A percentile compares a stretch with the other conserved stretches of the same genome.
Conservation (phyloP, 2,113 vertebrate species). For the Zeus faber region DNA sequence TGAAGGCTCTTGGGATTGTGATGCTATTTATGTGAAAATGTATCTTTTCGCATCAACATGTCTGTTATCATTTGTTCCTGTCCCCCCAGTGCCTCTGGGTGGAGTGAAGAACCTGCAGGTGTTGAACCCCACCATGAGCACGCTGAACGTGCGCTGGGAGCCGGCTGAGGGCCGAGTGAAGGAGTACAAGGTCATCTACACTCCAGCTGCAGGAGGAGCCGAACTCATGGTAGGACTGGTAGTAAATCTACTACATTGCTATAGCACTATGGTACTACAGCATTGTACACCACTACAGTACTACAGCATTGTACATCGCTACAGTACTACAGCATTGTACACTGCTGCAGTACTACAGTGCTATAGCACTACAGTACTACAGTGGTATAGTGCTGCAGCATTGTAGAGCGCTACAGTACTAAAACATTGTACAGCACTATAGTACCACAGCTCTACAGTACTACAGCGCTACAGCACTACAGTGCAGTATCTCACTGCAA, state of each 20-base stretch:
- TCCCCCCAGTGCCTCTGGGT: constrained; percentile 83
- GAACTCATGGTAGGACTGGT: constrained; percentile 85
- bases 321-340: too few relatives aligned
- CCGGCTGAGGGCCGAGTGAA: constrained; percentile 89
- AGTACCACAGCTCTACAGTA: too few relatives aligned
- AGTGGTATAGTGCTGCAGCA: too few relatives aligned
- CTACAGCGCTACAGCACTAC: too few relatives aligned
- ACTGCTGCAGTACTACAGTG: too few relatives aligned
- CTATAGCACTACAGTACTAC: too few relatives aligned
- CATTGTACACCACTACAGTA: not conserved
- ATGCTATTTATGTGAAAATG: not conserved
- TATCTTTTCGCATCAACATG: not conserved
- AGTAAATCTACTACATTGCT: constrained; percentile 15
- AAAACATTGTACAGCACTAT: too few relatives aligned
- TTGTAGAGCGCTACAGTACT: too few relatives aligned
- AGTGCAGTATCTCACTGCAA: too few relatives aligned
- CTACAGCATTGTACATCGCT: not conserved
- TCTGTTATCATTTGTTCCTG: too few relatives aligned
- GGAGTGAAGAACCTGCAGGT: constrained; percentile 89
- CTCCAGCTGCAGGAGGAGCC: constrained; percentile 77
- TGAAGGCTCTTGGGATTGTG: too few relatives aligned
- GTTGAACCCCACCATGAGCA: constrained; percentile 90
- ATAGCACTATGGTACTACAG: not conserved
- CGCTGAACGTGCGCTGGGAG: constrained; percentile 91
- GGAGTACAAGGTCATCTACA: constrained; percentile 87